phyloP scores from a whole-genome alignment of 2,888 invertebrate genomes.

The Plagiodera versicolora region DNA sequence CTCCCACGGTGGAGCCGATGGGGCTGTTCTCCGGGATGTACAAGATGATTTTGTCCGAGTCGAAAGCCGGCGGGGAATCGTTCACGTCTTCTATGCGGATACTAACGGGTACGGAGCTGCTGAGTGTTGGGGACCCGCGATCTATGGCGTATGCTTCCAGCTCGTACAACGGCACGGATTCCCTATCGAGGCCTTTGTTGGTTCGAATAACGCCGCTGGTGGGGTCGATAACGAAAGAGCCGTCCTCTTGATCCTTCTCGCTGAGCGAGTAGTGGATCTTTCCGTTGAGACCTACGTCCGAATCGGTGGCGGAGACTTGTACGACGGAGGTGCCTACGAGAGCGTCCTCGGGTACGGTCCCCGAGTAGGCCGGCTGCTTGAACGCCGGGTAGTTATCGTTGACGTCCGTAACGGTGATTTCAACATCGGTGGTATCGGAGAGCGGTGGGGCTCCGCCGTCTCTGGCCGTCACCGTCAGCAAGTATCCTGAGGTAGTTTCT shows the following conservation, averaged over 20 bases:
- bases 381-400: constrained; percentile 94
- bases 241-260: constrained; percentile 76
- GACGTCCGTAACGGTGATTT: constrained; percentile 92
- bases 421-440: constrained; percentile 93
- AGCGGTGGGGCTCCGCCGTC: constrained; percentile 91
- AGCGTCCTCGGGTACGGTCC: constrained; percentile 85
- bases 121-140: constrained; percentile 66
- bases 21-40: constrained; percentile 97
- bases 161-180: constrained; percentile 83
- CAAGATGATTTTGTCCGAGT: constrained; percentile 82
- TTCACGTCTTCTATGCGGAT: constrained; percentile 87
- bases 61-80: constrained; percentile 88
- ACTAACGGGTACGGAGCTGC: constrained; percentile 67
- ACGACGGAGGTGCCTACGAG: constrained; percentile 63
- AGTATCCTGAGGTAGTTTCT: constrained; percentile 73
- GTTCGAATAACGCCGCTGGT: constrained; percentile 91
- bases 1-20: constrained; percentile 89
- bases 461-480: constrained; percentile 69
- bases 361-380: constrained; percentile 77
- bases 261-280: constrained; percentile 79
- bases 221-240: constrained; percentile 89
- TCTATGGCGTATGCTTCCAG: constrained; percentile 88
- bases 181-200: constrained; percentile 86
- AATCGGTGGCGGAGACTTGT: constrained; percentile 74
- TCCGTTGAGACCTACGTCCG: constrained; percentile 86